Evolutionary conservation across 1,140 invertebrate species (phyloP).

Genomic region (Littorina saxatilis): DNA sequence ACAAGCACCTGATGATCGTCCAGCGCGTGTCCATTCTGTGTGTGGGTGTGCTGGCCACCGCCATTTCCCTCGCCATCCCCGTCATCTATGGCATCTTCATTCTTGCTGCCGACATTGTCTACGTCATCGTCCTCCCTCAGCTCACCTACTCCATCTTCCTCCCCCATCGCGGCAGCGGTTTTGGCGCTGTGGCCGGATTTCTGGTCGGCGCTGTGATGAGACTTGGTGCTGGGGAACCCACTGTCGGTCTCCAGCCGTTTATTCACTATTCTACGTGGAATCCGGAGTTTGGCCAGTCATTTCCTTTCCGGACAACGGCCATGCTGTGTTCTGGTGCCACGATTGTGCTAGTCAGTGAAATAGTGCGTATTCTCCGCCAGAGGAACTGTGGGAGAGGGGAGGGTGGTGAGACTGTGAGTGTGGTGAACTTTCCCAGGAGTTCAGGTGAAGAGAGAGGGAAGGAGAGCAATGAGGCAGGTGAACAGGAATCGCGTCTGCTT

Average conservation of each 20-base stretch:
- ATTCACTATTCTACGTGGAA: constrained; percentile 67
- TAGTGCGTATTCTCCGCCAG: constrained; percentile 6
- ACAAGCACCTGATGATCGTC: constrained; percentile 61
- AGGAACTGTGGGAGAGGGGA: not conserved
- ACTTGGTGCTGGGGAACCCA: constrained; percentile 68
- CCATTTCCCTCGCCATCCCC: constrained; percentile 63
- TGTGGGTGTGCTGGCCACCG: constrained; percentile 61
- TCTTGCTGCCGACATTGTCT: constrained; percentile 72
- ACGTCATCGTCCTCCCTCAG: constrained; percentile 71
- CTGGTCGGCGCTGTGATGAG: constrained; percentile 58
- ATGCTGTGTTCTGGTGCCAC: constrained; percentile 60
- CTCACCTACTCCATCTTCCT: constrained; percentile 66
- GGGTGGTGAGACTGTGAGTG: not conserved
- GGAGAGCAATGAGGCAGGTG: not conserved
- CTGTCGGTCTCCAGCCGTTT: constrained; percentile 56
- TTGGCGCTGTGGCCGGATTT: constrained; percentile 64
- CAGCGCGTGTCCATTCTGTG: constrained; percentile 61
- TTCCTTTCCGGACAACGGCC: constrained; percentile 70
- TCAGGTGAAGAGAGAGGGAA: not conserved
- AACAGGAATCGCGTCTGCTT: not conserved
- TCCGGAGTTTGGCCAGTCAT: constrained; percentile 62
- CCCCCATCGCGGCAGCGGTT: constrained; percentile 53
- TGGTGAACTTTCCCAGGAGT: not conserved
- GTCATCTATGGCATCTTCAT: constrained; percentile 71
- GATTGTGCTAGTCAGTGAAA: constrained; percentile 53